phyloP scores from a whole-genome alignment of 2,888 invertebrate genomes.

The Drosophila tanythrix region DNA sequence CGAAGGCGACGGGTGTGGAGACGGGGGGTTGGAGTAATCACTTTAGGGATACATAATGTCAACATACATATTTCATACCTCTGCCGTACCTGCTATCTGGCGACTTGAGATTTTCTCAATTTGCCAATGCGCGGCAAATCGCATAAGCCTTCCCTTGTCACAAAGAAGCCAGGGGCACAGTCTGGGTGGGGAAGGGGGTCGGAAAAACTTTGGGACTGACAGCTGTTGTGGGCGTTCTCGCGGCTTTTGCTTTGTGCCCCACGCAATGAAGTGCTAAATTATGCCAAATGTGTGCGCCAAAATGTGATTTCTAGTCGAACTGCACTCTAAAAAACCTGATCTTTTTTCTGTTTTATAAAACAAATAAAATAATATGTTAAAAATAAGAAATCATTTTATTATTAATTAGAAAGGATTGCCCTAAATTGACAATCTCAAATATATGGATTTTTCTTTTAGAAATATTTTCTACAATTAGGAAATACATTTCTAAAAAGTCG shows the following conservation, averaged over 20 bases:
- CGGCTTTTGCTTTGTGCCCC: conserved; percentile 49
- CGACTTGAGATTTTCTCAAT: conserved; percentile 46
- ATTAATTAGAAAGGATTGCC: too few relatives aligned
- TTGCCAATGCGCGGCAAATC: conserved; percentile 52
- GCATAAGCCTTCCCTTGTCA: conserved; percentile 40
- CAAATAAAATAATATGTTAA: too few relatives aligned
- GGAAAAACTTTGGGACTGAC: conserved; percentile 45
- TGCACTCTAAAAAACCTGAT: not conserved
- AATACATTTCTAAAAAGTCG: not conserved
- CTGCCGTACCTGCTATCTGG: conserved; percentile 41
- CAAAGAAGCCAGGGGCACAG: not conserved
- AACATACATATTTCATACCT: not conserved
- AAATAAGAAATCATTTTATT: too few relatives aligned
- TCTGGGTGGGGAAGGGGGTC: too few relatives aligned
- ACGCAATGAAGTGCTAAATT: conserved; percentile 72
- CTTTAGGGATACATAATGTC: not conserved
- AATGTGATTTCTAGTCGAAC: conserved; percentile 52
- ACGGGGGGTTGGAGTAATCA: not conserved
- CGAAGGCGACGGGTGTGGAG: too few relatives aligned
- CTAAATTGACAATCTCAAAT: not conserved
- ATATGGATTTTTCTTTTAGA: too few relatives aligned
- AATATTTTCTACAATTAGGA: not conserved
- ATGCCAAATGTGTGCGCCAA: conserved; percentile 69
- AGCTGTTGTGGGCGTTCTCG: conserved; percentile 62
- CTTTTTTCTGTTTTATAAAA: too few relatives aligned